Evolutionary conservation across 2,888 invertebrate species (phyloP).

Genomic region (Acrocyrtus sp.): DNA sequence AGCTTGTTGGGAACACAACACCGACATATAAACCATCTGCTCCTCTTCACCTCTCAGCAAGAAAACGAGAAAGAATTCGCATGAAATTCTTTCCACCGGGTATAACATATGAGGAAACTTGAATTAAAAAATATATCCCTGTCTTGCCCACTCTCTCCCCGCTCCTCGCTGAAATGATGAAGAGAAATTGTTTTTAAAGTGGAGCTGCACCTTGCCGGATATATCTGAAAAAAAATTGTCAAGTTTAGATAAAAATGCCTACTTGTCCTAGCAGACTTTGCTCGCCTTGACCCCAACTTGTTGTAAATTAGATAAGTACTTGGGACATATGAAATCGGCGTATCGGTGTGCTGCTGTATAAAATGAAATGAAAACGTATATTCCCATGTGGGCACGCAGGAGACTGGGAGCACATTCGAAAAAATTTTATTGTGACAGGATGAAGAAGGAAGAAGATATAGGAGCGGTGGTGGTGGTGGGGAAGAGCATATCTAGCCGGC

Average conservation of each 20-base stretch:
- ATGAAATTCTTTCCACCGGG: neutral
- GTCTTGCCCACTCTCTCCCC: neutral
- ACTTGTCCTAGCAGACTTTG: no score
- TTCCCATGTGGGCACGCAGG: neutral
- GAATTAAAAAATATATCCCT: neutral
- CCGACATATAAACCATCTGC: neutral
- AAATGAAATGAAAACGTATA: neutral
- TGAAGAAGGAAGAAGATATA: conserved; percentile 15
- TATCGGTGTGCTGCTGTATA: no score
- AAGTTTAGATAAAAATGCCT: no score
- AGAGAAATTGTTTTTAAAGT: conserved; percentile 55
- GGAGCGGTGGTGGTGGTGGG: no score
- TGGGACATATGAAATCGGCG: no score
- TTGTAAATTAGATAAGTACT: conserved; percentile 39
- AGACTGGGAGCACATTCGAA: conserved; percentile 14
- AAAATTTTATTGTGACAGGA: conserved; percentile 51
- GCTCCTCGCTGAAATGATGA: neutral
- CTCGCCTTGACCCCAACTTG: neutral
- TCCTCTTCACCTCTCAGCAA: neutral
- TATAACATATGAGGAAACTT: neutral
- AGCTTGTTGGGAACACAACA: no score
- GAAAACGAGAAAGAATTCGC: neutral
- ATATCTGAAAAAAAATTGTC: no score
- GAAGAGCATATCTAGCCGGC: neutral
- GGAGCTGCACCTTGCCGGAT: no score